Conservation (phyloP, 1,140 invertebrate species). For the Maniola jurtina region DNA sequence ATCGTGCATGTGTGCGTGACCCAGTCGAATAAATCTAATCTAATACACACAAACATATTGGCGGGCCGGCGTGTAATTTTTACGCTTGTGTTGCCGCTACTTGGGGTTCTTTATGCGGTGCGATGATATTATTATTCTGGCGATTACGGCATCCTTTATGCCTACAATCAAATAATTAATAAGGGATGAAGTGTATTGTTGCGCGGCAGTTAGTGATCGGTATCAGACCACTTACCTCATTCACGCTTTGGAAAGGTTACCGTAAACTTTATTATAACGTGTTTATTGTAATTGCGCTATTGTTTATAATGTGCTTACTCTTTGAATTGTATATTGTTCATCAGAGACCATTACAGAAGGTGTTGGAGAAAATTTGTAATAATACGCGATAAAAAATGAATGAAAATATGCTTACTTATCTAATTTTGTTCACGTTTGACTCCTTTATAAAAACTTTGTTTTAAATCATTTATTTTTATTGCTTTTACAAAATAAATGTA, state of each 20-base stretch:
- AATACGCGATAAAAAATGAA: neutral
- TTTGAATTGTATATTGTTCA: constrained; percentile 21
- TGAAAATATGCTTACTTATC: too few species aligned
- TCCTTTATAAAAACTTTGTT: too few species aligned
- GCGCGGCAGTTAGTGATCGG: constrained; percentile 62
- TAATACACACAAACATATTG: constrained; percentile 78
- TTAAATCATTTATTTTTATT: too few species aligned
- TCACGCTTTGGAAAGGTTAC: constrained; percentile 58
- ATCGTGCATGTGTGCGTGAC: constrained; percentile 62
- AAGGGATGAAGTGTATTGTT: constrained; percentile 76
- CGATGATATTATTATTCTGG: constrained; percentile 78
- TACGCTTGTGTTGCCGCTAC: constrained; percentile 77
- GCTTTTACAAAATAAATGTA: neutral
- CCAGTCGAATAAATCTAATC: constrained; percentile 78
- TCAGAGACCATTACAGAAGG: neutral
- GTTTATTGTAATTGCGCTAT: constrained; percentile 38
- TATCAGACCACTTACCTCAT: constrained; percentile 67
- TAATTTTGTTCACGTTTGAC: too few species aligned
- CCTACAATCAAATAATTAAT: constrained; percentile 79
- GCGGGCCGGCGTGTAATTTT: constrained; percentile 74
- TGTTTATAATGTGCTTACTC: constrained; percentile 31
- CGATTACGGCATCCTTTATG: constrained; percentile 78
- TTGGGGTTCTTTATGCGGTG: constrained; percentile 75
- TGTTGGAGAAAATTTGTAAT: neutral
- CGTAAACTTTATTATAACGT: constrained; percentile 57